Evolutionary conservation across 1,140 invertebrate genomes (phyloP).

Genomic region (Diorhabda carinulata): DNA sequence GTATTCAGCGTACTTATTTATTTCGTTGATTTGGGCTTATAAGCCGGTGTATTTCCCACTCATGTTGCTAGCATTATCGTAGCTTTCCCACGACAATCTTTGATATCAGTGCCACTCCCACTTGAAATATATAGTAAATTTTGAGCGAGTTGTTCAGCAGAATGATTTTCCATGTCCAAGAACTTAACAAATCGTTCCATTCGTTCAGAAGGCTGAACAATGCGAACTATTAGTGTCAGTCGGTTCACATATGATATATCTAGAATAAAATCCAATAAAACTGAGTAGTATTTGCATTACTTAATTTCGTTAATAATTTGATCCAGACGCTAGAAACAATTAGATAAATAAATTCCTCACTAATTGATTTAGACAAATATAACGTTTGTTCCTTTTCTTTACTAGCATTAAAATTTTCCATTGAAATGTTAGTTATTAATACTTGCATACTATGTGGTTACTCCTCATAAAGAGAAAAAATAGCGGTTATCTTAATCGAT

Average conservation of each 20-base stretch:
- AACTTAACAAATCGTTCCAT: constrained; percentile 17
- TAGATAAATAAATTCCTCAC: too few relatives aligned
- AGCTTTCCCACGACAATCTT: constrained; percentile 42
- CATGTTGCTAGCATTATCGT: constrained; percentile 47
- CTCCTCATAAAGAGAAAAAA: too few relatives aligned
- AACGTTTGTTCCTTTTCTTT: too few relatives aligned
- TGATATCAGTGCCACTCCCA: constrained; percentile 32
- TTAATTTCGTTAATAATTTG: too few relatives aligned
- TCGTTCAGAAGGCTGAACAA: constrained; percentile 7
- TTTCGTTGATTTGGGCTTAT: constrained; percentile 39
- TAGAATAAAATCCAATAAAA: too few relatives aligned
- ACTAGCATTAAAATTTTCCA: too few relatives aligned
- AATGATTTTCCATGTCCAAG: constrained; percentile 14
- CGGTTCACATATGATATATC: background rate
- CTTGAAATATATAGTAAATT: constrained; percentile 16
- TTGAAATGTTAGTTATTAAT: too few relatives aligned
- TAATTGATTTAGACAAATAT: too few relatives aligned
- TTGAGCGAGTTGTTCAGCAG: constrained; percentile 18
- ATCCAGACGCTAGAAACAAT: too few relatives aligned
- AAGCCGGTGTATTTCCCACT: constrained; percentile 43
- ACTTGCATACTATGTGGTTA: too few relatives aligned
- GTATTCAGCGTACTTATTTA: constrained; percentile 28
- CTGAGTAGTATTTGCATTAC: too few relatives aligned
- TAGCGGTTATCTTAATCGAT: too few relatives aligned
- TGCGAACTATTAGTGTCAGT: constrained; percentile 1